Conservation (phyloP, 2,888 invertebrate genomes). For the Acrobasis consociella region DNA sequence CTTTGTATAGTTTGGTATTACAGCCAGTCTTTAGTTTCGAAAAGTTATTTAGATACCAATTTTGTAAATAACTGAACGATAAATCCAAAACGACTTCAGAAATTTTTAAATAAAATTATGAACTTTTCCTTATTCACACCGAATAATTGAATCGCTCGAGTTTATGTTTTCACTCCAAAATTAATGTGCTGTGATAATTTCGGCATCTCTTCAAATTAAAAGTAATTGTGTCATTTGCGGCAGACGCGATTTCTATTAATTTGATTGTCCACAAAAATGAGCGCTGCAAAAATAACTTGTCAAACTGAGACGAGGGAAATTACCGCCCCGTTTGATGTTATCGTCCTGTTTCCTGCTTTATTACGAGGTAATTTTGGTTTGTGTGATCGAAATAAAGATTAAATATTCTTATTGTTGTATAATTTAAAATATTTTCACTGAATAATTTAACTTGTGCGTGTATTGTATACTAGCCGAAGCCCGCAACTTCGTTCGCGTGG, state of each 20-base stretch:
- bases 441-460: too few relatives aligned
- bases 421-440: too few relatives aligned
- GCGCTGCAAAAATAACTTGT: slow-evolving; percentile 11
- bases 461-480: too few relatives aligned
- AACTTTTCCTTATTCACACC: background rate
- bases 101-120: background rate
- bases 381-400: background rate
- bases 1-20: too few relatives aligned
- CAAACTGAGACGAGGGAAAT: slow-evolving; percentile 6
- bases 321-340: background rate
- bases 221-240: slow-evolving; percentile 19
- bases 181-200: slow-evolving; percentile 15
- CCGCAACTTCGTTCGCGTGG: too few relatives aligned
- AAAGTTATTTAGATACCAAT: too few relatives aligned
- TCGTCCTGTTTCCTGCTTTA: background rate
- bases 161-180: slow-evolving; percentile 14
- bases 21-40: too few relatives aligned
- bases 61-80: too few relatives aligned
- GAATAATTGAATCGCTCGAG: slow-evolving; percentile 6
- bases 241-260: slow-evolving; percentile 18
- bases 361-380: background rate
- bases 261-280: slow-evolving; percentile 12
- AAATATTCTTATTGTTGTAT: background rate
- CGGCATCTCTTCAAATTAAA: slow-evolving; percentile 11
- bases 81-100: too few relatives aligned